Conservation (phyloP, 2,113 vertebrate genomes). For the Pyrgilauda ruficollis region DNA sequence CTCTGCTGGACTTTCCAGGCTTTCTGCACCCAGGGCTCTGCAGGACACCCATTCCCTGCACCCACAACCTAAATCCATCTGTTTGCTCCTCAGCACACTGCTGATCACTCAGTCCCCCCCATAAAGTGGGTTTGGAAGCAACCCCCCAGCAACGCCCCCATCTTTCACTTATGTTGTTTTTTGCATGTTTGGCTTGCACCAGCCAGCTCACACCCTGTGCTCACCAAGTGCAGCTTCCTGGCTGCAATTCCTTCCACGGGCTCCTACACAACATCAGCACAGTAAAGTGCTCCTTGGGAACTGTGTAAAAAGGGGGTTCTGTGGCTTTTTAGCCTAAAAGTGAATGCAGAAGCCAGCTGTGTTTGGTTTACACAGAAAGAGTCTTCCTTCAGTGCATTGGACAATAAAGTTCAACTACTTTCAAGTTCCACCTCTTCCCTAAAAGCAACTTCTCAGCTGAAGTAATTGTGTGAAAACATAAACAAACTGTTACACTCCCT, state of each 20-base stretch:
- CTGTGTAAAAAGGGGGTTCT: background rate
- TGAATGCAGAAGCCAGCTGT: background rate
- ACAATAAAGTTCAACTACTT: background rate
- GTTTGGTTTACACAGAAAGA: background rate
- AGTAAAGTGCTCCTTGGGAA: background rate
- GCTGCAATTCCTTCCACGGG: accelerated
- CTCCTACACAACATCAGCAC: accelerated
- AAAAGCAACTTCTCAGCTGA: background rate
- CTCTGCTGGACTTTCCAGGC: background rate
- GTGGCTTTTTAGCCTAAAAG: background rate
- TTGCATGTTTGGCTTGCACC: background rate
- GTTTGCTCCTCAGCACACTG: background rate
- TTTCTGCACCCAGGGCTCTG: background rate
- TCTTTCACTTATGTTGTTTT: background rate
- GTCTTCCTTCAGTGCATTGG: background rate
- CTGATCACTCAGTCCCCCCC: no score
- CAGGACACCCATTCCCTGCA: background rate
- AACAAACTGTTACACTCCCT: background rate
- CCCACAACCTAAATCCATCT: background rate
- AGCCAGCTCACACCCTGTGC: background rate
- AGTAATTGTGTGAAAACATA: background rate
- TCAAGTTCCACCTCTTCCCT: background rate
- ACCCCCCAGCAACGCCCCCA: accelerated
- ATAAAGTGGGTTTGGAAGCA: background rate
- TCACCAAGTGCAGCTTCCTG: accelerated